These are phyloP conservation scores for Myotis pilosus DNA, from an alignment of 2,797 vertebrate species.

Conservation along the genomic window DNA sequence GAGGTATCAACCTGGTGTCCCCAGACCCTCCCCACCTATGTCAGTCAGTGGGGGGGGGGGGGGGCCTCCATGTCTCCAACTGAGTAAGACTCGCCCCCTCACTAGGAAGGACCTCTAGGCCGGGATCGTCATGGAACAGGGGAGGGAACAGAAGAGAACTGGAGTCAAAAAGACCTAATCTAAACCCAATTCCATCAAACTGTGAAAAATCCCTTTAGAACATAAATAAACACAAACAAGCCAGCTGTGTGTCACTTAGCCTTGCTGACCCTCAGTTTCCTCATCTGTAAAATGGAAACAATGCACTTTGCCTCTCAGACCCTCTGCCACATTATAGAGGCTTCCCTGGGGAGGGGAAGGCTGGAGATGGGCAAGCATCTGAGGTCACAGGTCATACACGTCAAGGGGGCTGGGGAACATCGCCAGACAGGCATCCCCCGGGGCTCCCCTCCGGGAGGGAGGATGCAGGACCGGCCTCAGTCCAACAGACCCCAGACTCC, in stretches of 20 bases:
- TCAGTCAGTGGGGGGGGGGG: not conserved
- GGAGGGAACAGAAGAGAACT: not conserved
- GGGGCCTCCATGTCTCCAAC: not conserved
- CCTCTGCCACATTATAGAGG: not conserved
- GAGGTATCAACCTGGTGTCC: not conserved
- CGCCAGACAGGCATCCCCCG: fast-evolving
- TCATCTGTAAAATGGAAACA: not conserved
- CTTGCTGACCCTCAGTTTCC: not conserved
- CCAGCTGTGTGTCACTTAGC: not conserved
- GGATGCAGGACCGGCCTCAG: too few relatives aligned
- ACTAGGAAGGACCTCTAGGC: not conserved
- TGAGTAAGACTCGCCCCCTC: not conserved
- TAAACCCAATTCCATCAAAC: not conserved
- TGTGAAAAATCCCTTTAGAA: not conserved
- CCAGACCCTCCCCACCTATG: not conserved
- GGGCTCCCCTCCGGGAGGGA: not conserved
- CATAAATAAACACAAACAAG: not conserved
- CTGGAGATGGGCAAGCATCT: not conserved
- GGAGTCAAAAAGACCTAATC: not conserved
- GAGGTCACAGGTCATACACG: too few relatives aligned
- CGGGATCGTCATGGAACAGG: not conserved
- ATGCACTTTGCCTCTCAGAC: not conserved
- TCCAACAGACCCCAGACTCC: not conserved
- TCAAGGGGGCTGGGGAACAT: not conserved
- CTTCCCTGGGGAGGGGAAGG: not conserved